phyloP scores from a whole-genome alignment of 53 echinoderm and acorn worm genomes.

The Holothuria scabra region DNA sequence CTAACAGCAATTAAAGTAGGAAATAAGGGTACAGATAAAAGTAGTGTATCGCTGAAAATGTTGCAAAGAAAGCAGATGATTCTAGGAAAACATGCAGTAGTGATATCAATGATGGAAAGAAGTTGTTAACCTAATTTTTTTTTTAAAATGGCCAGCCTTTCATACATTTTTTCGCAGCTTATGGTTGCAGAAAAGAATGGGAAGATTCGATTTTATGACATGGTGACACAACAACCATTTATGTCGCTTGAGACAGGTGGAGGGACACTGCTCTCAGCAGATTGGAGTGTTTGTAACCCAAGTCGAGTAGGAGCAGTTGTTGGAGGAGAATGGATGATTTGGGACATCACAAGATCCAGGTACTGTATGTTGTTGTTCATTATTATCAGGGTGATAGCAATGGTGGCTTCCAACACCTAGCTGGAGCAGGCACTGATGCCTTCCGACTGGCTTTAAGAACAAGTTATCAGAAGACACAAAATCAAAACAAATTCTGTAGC shows the following conservation, averaged over 20 bases:
- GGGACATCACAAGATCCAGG: slow-evolving; percentile 97
- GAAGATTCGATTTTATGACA: slow-evolving; percentile 90
- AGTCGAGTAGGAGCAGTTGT: slow-evolving; percentile 91
- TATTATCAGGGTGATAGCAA: not conserved
- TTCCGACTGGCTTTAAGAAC: too few species aligned
- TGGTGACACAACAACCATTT: slow-evolving; percentile 83
- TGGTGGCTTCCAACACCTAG: too few species aligned
- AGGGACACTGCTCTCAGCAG: slow-evolving; percentile 81
- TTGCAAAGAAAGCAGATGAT: too few species aligned
- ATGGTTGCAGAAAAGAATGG: slow-evolving; percentile 93
- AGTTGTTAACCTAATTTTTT: not conserved
- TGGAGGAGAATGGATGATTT: slow-evolving; percentile 95
- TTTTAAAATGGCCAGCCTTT: too few species aligned
- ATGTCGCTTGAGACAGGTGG: slow-evolving; percentile 89
- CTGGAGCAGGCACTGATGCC: too few species aligned
- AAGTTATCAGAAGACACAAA: too few species aligned
- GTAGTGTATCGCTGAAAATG: too few species aligned
- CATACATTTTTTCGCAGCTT: slow-evolving; percentile 52
- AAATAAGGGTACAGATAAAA: too few species aligned
- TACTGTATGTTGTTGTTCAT: not conserved
- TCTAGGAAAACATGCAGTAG: too few species aligned
- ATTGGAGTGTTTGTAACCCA: slow-evolving; percentile 84
- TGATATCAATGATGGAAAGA: too few species aligned
- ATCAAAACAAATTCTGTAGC: too few species aligned
- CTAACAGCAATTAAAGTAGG: too few species aligned